These are phyloP conservation scores for Xenopus borealis DNA, from an alignment of 2,113 vertebrate species.

Conservation along the genomic window DNA sequence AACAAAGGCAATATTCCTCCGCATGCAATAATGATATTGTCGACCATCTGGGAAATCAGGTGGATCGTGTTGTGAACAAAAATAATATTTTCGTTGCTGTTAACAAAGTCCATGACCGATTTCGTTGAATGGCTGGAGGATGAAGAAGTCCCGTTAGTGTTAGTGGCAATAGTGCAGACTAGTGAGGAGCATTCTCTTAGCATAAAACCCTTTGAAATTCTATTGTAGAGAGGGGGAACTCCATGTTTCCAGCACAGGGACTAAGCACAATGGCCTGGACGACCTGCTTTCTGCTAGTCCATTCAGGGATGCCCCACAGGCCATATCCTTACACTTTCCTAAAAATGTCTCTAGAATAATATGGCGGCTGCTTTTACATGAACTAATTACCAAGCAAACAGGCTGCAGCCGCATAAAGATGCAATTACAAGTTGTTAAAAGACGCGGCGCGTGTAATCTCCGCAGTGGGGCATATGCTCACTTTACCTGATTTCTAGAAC, in stretches of 20 bases:
- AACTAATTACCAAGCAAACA: constrained; percentile 4
- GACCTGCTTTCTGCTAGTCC: not conserved
- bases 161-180: not conserved
- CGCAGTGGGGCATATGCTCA: not conserved
- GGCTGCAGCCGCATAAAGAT: not conserved
- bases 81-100: constrained; percentile 99
- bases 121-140: constrained; percentile 91
- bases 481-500: not conserved
- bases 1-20: constrained; percentile 97
- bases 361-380: not conserved
- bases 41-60: constrained; percentile 99
- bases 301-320: not conserved
- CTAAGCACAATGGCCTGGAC: not conserved
- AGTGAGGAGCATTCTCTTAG: not conserved
- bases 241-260: not conserved
- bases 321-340: not conserved
- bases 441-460: not conserved
- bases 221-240: not conserved
- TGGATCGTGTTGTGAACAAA: constrained; percentile 99
- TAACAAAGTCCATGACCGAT: constrained; percentile 99
- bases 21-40: constrained; percentile 99
- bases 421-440: constrained; percentile 4
- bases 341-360: not conserved
- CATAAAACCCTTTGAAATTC: not conserved
- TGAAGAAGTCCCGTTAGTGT: constrained; percentile 32